phyloP scores from a whole-genome alignment of 2,113 vertebrate species.

The Gnathonemus longibarbis region DNA sequence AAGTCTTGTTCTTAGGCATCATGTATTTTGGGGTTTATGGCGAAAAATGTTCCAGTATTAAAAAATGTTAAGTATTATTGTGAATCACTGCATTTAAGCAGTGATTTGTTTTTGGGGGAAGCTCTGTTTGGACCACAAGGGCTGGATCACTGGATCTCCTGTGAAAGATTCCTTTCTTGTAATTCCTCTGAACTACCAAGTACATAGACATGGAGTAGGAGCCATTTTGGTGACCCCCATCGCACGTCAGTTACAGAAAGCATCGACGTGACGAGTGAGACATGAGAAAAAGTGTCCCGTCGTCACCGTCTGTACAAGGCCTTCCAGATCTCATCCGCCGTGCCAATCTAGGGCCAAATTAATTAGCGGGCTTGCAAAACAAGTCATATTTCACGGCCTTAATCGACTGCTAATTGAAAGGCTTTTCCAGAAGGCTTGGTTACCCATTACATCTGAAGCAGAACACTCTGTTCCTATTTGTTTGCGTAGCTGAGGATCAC shows the following conservation, averaged over 20 bases:
- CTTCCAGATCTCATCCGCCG: background rate
- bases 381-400: constrained; percentile 2
- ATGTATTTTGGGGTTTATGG: background rate
- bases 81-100: background rate
- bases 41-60: background rate
- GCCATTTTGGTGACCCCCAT: no score
- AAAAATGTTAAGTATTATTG: background rate
- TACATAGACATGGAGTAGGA: background rate
- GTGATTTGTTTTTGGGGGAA: background rate
- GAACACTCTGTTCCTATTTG: background rate
- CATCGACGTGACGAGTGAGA: background rate
- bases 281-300: background rate
- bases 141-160: background rate
- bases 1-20: background rate
- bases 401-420: constrained; percentile 12
- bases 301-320: background rate
- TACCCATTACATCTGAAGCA: background rate
- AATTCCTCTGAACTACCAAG: background rate
- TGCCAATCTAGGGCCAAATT: constrained; percentile 11
- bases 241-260: background rate
- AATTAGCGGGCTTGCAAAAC: background rate
- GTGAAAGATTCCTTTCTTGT: background rate
- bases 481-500: background rate
- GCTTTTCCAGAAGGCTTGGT: background rate
- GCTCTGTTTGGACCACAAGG: background rate